Evolutionary conservation across 1,140 invertebrate species (phyloP).

Genomic region (Dreissena rostriformis): DNA sequence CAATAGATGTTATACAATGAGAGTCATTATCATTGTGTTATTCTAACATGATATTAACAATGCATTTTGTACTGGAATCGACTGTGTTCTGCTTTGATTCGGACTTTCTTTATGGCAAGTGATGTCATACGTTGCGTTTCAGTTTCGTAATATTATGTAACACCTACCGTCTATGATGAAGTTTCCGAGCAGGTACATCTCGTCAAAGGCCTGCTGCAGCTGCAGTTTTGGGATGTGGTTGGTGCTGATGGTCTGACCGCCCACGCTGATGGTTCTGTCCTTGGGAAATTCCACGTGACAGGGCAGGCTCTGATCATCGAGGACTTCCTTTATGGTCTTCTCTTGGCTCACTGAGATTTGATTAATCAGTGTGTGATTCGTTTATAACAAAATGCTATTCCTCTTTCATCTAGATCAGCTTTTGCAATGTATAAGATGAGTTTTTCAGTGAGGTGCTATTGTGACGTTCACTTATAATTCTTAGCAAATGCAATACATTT

Average conservation of each 20-base stretch:
- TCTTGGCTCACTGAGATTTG: too few relatives aligned
- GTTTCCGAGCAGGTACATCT: neutral
- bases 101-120: too few relatives aligned
- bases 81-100: too few relatives aligned
- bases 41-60: too few relatives aligned
- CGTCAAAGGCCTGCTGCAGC: constrained; percentile 23
- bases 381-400: too few relatives aligned
- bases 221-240: constrained; percentile 34
- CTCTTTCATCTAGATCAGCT: neutral
- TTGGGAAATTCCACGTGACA: too few relatives aligned
- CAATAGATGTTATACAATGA: neutral
- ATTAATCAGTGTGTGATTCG: too few relatives aligned
- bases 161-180: neutral
- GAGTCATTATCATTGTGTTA: neutral
- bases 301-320: too few relatives aligned
- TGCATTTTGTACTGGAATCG: too few relatives aligned
- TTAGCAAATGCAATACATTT: neutral
- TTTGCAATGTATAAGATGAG: neutral
- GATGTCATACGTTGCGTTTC: neutral
- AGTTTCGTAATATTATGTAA: neutral
- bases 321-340: too few relatives aligned
- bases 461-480: neutral
- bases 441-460: neutral
- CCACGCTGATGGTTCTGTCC: constrained; percentile 14
- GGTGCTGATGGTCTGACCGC: constrained; percentile 17